Conservation (phyloP, 2,113 vertebrate species). For the Sylvilagus bachmani region DNA sequence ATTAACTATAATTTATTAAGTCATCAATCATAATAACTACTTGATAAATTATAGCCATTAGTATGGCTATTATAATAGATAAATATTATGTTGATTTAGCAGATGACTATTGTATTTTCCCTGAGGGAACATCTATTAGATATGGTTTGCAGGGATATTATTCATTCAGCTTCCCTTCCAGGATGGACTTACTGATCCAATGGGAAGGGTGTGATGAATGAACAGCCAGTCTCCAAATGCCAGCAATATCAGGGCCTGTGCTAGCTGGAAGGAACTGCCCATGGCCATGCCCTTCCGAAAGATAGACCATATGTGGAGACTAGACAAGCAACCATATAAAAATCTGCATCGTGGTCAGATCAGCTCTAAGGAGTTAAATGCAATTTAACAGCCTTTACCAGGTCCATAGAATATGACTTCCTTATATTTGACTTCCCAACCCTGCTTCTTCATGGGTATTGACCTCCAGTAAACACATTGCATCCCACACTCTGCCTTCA, state of each 20-base stretch:
- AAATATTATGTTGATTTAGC: conserved; percentile 53
- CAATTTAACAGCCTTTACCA: not conserved
- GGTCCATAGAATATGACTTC: not conserved
- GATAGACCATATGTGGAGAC: not conserved
- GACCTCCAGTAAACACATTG: not conserved
- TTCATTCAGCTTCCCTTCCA: not conserved
- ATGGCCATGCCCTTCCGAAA: not conserved
- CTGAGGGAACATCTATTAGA: not conserved
- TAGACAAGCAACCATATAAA: not conserved
- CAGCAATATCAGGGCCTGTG: not conserved
- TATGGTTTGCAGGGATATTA: not conserved
- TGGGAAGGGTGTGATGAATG: not conserved
- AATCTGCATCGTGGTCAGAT: not conserved
- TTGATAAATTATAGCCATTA: conserved; percentile 46
- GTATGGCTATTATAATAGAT: conserved; percentile 55
- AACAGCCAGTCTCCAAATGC: not conserved
- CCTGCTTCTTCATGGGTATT: not conserved
- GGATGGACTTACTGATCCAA: not conserved
- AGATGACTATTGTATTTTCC: conserved; percentile 35
- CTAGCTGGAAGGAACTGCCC: not conserved
- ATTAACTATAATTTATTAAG: not conserved
- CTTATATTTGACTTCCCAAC: not conserved
- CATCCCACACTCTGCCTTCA: not conserved
- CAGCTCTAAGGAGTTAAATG: not conserved
- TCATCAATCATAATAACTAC: not conserved